Percentiles rank a stretch among this genome's conserved stretches.
These are phyloP conservation scores for Tetramorium alpestre DNA, from an alignment of 1,140 invertebrate species.

Conservation along the genomic window DNA sequence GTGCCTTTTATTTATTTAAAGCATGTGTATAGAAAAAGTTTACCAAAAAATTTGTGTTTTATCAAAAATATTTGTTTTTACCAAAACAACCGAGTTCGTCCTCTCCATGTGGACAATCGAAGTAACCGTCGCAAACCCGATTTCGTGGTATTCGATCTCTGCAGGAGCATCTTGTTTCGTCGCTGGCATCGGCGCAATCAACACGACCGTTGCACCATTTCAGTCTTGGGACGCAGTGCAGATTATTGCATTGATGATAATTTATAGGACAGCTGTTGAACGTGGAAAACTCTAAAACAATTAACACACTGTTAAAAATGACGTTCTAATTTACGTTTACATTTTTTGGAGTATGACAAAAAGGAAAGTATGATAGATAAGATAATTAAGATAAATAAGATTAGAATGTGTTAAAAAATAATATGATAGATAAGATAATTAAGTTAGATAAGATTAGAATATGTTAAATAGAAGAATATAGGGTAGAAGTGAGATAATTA, in stretches of 20 bases:
- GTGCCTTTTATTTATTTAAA: not conserved
- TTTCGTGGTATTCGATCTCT: slow-evolving; percentile 87
- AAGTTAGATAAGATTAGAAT: not conserved
- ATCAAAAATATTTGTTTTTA: slow-evolving; percentile 83
- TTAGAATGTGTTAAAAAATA: not conserved
- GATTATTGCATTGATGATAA: slow-evolving; percentile 62
- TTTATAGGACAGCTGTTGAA: slow-evolving; percentile 31
- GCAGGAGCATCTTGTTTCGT: slow-evolving; percentile 92
- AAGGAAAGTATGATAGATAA: not conserved
- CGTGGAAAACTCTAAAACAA: not conserved
- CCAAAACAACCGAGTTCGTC: slow-evolving; percentile 92
- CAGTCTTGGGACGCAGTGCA: slow-evolving; percentile 87
- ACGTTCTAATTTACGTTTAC: not conserved
- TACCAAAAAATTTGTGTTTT: slow-evolving; percentile 49
- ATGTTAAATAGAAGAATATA: not conserved
- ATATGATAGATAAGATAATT: not conserved
- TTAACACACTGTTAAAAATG: not conserved
- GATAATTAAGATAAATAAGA: not conserved
- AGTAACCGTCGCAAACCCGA: slow-evolving; percentile 92
- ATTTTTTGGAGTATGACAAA: not conserved
- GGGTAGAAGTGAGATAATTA: no score
- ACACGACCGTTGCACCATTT: slow-evolving; percentile 91
- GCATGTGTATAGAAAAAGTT: not conserved
- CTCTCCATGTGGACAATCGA: slow-evolving; percentile 89
- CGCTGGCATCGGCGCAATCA: slow-evolving; percentile 93